Conservation (phyloP, 2,113 vertebrate genomes). For the Sterna hirundo region DNA sequence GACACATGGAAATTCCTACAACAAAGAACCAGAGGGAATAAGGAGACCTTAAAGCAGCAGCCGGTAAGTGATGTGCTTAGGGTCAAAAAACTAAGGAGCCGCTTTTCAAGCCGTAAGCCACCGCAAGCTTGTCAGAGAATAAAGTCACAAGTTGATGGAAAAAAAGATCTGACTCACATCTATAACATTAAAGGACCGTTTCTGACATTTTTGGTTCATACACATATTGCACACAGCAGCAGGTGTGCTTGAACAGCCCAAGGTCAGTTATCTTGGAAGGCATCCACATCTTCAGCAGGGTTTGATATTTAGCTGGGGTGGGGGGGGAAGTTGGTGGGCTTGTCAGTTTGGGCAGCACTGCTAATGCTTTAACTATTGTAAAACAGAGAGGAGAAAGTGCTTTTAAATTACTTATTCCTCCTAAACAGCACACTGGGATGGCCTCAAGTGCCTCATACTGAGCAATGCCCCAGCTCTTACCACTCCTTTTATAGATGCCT, state of each 20-base stretch:
- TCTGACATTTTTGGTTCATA: neutral
- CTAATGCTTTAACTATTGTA: neutral
- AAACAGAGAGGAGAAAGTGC: neutral
- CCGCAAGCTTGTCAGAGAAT: neutral
- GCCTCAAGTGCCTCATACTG: neutral
- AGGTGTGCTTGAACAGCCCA: neutral
- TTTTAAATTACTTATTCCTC: neutral
- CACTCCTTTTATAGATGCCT: neutral
- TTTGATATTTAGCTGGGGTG: neutral
- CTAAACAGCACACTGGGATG: neutral
- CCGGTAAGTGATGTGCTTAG: rapidly evolving
- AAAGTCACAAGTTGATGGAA: neutral
- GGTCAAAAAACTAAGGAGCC: neutral
- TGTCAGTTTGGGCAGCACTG: neutral
- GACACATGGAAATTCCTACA: neutral
- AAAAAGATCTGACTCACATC: neutral
- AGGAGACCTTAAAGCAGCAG: neutral
- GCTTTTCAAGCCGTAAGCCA: neutral
- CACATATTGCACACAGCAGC: neutral
- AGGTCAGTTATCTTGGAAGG: neutral
- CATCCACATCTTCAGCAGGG: neutral
- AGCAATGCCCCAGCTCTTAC: neutral
- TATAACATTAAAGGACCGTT: neutral
- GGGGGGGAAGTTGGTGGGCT: neutral
- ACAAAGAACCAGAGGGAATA: neutral